Percentiles rank a stretch among this genome's conserved stretches.
phyloP scores from a whole-genome alignment of 2,113 vertebrate genomes.

The Mustela nigripes region DNA sequence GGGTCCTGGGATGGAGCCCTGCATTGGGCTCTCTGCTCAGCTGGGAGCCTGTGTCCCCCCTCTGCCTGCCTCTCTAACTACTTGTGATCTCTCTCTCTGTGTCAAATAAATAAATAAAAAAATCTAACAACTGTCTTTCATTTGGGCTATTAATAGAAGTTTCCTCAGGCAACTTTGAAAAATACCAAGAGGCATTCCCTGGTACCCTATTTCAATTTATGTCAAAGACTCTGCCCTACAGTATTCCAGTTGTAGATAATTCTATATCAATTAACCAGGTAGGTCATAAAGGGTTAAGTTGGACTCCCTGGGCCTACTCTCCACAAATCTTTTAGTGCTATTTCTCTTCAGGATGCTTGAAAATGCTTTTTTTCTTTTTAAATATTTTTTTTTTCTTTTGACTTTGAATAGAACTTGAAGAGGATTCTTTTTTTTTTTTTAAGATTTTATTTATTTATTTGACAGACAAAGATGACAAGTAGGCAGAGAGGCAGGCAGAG shows the following conservation, averaged over 20 bases:
- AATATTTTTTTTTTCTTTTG: background rate
- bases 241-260: background rate
- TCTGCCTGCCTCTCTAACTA: too few species aligned
- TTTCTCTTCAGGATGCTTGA: background rate
- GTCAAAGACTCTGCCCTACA: background rate
- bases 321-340: background rate
- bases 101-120: too few species aligned
- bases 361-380: background rate
- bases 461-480: too few species aligned
- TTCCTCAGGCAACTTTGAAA: background rate
- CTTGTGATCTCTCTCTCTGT: too few species aligned
- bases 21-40: too few species aligned
- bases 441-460: too few species aligned
- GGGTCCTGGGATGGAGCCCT: too few species aligned
- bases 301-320: background rate
- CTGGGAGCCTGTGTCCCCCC: too few species aligned
- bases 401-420: background rate
- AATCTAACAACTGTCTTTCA: background rate
- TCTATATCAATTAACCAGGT: background rate
- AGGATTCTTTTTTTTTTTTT: background rate
- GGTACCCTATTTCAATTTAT: background rate
- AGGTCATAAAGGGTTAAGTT: background rate
- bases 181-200: background rate
- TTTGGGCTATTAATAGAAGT: background rate
- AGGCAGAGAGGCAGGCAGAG: too few species aligned